Evolutionary conservation across 2,888 invertebrate genomes (phyloP).

Genomic region (Brachycybe producta): DNA sequence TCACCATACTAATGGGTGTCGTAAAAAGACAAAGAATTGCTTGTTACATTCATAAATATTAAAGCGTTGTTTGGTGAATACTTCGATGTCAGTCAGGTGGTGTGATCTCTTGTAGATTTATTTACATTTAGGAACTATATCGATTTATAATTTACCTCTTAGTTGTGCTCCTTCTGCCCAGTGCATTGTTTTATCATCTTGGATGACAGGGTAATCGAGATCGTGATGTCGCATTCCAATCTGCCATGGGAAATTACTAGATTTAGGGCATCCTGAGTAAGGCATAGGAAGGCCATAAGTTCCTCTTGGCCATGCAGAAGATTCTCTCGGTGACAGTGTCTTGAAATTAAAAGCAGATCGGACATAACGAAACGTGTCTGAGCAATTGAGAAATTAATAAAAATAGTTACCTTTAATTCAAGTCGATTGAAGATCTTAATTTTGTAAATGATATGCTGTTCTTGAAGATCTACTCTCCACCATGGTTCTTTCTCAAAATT

Average conservation of each 20-base stretch:
- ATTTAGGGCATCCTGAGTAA: conserved; percentile 24
- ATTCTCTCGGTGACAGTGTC: conserved; percentile 7
- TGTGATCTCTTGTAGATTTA: too few relatives aligned
- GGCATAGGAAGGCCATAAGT: conserved; percentile 26
- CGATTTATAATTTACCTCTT: conserved; percentile 20
- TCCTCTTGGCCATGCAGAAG: conserved; percentile 24
- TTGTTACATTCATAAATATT: too few relatives aligned
- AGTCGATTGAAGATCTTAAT: conserved; percentile 22
- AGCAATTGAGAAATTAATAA: conserved; percentile 1
- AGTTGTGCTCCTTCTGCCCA: conserved; percentile 25
- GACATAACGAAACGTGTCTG: too few relatives aligned
- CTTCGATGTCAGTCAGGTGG: too few relatives aligned
- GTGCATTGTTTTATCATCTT: conserved; percentile 24
- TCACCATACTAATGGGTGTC: too few relatives aligned
- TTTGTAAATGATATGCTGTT: conserved; percentile 24
- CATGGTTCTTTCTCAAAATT: conserved; percentile 26
- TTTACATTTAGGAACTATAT: too few relatives aligned
- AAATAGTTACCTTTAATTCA: too few relatives aligned
- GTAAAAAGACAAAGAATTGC: too few relatives aligned
- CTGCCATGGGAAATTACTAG: conserved; percentile 22
- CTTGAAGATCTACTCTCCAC: conserved; percentile 28
- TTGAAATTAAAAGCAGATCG: too few relatives aligned
- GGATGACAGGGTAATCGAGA: conserved; percentile 23
- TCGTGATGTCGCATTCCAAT: conserved; percentile 25
- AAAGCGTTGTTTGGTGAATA: too few relatives aligned